Base-by-base conservation (phyloP, 2,888 invertebrate species). In the Apoderus coryli region DNA sequence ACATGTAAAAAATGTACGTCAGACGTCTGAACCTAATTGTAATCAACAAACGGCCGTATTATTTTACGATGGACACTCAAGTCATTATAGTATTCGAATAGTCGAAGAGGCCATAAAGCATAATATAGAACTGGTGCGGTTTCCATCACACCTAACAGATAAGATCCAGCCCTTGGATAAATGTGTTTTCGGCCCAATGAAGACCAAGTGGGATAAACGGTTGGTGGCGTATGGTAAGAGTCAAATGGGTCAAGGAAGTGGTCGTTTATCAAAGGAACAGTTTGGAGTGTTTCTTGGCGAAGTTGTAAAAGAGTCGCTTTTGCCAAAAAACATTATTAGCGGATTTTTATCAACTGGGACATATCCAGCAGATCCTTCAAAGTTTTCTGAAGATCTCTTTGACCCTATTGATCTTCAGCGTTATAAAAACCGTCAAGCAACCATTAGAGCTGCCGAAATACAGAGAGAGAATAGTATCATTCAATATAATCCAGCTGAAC, bases 321-420 rank as follows among this genome's bases (percentile, higher is more conserved):
- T n/a, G 19, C 19, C 19, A 19, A 19, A 19, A 19, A 19, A 19
- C n/a, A n/a, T 19, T 19, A 19, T 19, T 19, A 19, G 19, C n/a
- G 19, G 19, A 6, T 19, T 19, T 19, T 6, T 7, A n/a, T 7
- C 19, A 19, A 19, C 19, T 7, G 19, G 69, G 93, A 96, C 50
- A 93, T 95, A 67, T 96, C 95, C 6, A 7, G 19, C 19, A 19
- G n/a, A 19, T 19, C n/a, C 19, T 7, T 7, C 6, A n/a, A 19
- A 19, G n/a, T 19, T 19, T 19, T n/a, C 6, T n/a, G 19, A 19
- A 19, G n/a, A 19, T 6, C n/a, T 19, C 7, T 19, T 19, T n/a
- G 19, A 19, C n/a, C 19, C 19, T 7, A 19, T 19, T 19, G 19
- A 19, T 19, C n/a, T 19, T 6, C 19, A 19, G 19, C 19, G 19